Evolutionary conservation across 2,888 invertebrate species (phyloP).

Genomic region (Smittia sp.): DNA sequence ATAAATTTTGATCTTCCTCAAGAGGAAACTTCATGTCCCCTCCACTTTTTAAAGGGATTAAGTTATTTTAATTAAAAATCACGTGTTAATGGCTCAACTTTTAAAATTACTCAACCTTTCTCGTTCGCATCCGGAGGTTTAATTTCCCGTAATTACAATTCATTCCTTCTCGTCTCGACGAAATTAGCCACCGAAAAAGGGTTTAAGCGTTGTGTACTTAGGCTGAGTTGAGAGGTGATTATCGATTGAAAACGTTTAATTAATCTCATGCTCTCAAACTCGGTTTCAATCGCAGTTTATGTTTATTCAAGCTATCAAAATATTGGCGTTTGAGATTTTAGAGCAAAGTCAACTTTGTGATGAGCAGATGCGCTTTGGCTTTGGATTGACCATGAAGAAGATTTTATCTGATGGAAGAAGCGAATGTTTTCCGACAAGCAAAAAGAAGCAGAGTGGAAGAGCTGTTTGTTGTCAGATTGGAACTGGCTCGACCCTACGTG

Average conservation of each 20-base stretch:
- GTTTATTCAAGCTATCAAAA: no score
- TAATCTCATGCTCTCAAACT: no score
- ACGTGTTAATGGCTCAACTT: constrained; percentile 37
- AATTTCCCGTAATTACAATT: not conserved
- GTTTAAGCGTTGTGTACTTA: not conserved
- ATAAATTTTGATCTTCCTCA: no score
- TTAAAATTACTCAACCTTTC: constrained; percentile 10
- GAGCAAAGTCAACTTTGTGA: not conserved
- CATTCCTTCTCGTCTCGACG: not conserved
- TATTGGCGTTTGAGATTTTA: constrained; percentile 23
- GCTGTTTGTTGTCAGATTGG: constrained; percentile 12
- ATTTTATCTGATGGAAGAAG: not conserved
- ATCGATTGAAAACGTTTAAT: no score
- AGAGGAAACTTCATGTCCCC: no score
- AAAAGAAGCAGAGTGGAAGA: no score
- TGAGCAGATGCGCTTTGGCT: constrained; percentile 23
- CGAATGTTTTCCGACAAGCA: not conserved
- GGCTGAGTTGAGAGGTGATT: no score
- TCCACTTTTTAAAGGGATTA: constrained; percentile 20
- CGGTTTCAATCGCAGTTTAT: no score
- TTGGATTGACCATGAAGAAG: not conserved
- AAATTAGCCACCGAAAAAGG: constrained; percentile 12
- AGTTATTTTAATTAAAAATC: constrained; percentile 40
- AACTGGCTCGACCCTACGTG: no score
- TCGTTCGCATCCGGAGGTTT: not conserved